phyloP scores from a whole-genome alignment of 2,113 vertebrate genomes.

The Sus scrofa region DNA sequence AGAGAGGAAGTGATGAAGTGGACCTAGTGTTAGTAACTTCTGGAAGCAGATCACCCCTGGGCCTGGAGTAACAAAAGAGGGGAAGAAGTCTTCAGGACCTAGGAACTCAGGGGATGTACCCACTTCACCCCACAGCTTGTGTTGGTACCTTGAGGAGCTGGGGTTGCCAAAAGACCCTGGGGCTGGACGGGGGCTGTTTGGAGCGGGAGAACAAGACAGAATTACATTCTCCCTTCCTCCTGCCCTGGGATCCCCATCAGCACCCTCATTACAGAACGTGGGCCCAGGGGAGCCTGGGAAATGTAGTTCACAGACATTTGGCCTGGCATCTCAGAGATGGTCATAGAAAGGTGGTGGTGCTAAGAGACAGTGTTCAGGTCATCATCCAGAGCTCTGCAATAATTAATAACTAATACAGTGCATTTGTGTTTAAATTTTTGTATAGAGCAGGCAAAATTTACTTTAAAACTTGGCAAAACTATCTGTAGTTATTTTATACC shows the following conservation, averaged over 20 bases:
- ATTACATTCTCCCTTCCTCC: background rate
- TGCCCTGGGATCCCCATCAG: too few species aligned
- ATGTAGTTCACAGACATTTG: background rate
- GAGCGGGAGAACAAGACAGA: background rate
- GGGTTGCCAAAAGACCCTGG: background rate
- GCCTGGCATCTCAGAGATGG: background rate
- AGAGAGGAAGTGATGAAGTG: background rate
- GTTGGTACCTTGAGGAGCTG: too few species aligned
- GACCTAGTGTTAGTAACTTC: background rate
- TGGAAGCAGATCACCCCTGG: background rate
- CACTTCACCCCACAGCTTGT: background rate
- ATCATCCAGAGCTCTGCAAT: background rate
- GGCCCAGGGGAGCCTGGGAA: background rate
- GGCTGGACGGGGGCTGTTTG: background rate
- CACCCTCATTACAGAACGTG: background rate
- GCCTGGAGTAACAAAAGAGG: background rate
- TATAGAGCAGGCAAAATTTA: background rate
- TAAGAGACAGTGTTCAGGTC: background rate
- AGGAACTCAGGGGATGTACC: background rate
- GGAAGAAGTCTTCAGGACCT: background rate
- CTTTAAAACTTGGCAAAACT: slow-evolving; percentile 8
- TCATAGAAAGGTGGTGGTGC: background rate
- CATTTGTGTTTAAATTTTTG: background rate
- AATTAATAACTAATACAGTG: background rate
- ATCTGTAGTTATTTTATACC: background rate